Base-by-base conservation (phyloP, 2,797 vertebrate species). In the Tympanoctomys barrerae region DNA sequence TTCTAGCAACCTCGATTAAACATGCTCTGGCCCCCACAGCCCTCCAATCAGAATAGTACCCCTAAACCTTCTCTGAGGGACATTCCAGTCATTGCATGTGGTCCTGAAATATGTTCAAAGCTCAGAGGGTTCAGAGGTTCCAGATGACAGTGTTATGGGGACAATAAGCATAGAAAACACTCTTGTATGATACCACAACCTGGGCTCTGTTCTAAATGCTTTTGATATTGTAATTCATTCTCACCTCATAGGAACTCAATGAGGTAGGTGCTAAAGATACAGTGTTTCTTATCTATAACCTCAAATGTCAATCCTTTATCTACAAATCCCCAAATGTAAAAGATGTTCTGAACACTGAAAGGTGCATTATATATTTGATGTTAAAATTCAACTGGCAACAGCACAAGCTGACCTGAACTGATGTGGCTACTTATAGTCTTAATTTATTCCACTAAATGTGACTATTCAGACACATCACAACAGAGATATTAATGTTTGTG, bases 41-140 rank as follows among this genome's bases (percentile, higher is more conserved):
- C 33, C 85, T 89, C 46, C 57, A 66, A 80, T 46, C 49, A 80
- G 42, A 90, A 46, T 66, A 87, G 12, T 64, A 49, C 28, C 8
- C 39, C 36, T 80, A 84, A 59, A 82, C 4, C 46, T 86, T 59
- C 21, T n/a, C 62, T 6, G 7, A 90, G 79, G 54, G 91, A n/a
- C 31, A 26, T 77, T 22, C 12, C 39, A 71, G 33, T 66, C 52
- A 13, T 36, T 80, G 5, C 46, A 7, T 33, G 54, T 79, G 57
- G 85, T n/a, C 68, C 22, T 75, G 39, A 70, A 19, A 57, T 62
- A 57, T 62, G 28, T 28, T 71, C 31, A 71, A 81, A 70, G 36
- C 87, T 95, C 79, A 78, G 61, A 89, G 61, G 79, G 87, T 36
- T 64, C 64, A n/a, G 77, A 91, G 71, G 49, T 57, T 97, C 61